Base-by-base conservation (phyloP, 1,140 invertebrate genomes). In the Diprion similis region DNA sequence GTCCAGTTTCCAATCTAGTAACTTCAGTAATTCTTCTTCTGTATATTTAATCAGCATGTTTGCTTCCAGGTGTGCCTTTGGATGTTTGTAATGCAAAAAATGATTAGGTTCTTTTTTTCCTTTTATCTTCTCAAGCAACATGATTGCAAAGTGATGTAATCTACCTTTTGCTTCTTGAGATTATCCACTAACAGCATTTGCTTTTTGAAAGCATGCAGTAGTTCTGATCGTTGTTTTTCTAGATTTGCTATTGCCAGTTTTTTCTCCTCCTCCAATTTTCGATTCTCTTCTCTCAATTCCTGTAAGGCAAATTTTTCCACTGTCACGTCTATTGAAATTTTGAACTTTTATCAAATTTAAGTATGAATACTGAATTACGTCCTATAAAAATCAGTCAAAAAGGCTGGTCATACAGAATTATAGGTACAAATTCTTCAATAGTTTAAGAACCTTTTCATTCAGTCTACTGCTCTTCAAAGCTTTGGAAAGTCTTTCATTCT, bases 81-180 rank as follows among this genome's bases (percentile, higher is more conserved):
- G 83, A 71, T 48, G 70, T 70, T 13, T 64, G 74, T 71, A 67
- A 51, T 59, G 24, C 65, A 66, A 48, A 9, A 24, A 11, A 48
- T 66, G 47, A 59, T 67, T 72, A 13, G 51, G 45, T 45, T 66
- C 68, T 19, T 46, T n/a, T 10, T 68, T 9, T 47, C 10, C 15
- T 8, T 66, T 59, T 37, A 51, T 18, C 66, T 46, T 68, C 71
- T n/a, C 47, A 65, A 67, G 65, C 72, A 18, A 37, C 48, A 69
- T 77, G 78, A 69, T 10, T 80, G 17, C 1, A 17, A 15, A 76
- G 17, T 45, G n/a, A 8, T 19, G 67, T 11, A 18, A 74, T 65
- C 73, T 76, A 90, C 89, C 77, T 88, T 90, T 83, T 91, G 89
- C 75, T 87, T 89, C 71, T 89, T 89, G 10, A 91, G 79, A 80